phyloP scores from a whole-genome alignment of 1,140 invertebrate genomes.

The Dolichoris vasculosae region DNA sequence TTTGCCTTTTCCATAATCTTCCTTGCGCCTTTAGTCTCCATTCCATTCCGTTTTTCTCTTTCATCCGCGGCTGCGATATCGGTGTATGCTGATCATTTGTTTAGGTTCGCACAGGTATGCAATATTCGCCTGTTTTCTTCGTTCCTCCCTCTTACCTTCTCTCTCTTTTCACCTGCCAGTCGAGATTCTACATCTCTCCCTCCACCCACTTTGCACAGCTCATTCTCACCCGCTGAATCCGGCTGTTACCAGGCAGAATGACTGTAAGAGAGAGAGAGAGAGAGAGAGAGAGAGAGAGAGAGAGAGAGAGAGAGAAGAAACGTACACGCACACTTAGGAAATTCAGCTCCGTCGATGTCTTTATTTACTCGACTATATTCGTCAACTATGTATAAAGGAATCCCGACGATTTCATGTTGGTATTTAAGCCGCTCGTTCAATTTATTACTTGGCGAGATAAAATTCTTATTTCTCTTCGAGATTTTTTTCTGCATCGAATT shows the following conservation, averaged over 20 bases:
- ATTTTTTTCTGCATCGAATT: conserved; percentile 7
- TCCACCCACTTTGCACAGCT: conserved; percentile 6
- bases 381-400: conserved; percentile 47
- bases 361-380: conserved; percentile 45
- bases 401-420: conserved; percentile 40
- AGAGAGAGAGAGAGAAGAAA: not conserved
- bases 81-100: conserved; percentile 51
- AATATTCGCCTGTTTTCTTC: not conserved
- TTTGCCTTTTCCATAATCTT: conserved; percentile 28
- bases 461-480: conserved; percentile 9
- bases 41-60: not conserved
- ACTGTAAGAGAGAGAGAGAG: not conserved
- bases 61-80: not conserved
- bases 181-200: not conserved
- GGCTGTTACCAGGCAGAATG: conserved; percentile 25
- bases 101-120: conserved; percentile 43
- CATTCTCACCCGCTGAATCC: conserved; percentile 32
- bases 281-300: conserved; percentile 1
- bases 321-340: not conserved
- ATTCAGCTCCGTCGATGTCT: conserved; percentile 32
- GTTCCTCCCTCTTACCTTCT: conserved; percentile 5
- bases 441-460: conserved; percentile 45
- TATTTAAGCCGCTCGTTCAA: conserved; percentile 43
- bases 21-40: conserved; percentile 8
- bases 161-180: conserved; percentile 21